Evolutionary conservation across 1,140 invertebrate genomes (phyloP).

Genomic region (Chymomyza costata): DNA sequence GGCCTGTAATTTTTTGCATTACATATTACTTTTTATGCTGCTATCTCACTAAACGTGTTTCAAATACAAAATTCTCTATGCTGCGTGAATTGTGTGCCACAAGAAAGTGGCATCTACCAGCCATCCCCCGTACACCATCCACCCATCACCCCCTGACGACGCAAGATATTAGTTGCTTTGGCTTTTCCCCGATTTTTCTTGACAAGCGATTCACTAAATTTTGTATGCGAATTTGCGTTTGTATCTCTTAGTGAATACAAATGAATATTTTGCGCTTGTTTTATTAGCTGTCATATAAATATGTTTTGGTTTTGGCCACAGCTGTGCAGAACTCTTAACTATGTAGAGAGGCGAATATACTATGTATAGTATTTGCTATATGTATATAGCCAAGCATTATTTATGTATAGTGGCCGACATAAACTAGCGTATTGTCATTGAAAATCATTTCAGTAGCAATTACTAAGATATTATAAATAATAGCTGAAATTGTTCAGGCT

Average conservation of each 20-base stretch:
- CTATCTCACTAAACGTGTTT: slow-evolving; percentile 64
- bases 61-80: slow-evolving; percentile 57
- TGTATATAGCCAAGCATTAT: too few relatives aligned
- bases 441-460: too few relatives aligned
- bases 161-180: neutral
- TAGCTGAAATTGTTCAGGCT: too few relatives aligned
- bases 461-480: too few relatives aligned
- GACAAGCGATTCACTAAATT: slow-evolving; percentile 14
- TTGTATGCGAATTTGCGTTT: slow-evolving; percentile 37
- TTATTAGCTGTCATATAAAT: slow-evolving; percentile 62
- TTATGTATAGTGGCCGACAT: too few relatives aligned
- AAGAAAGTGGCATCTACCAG: slow-evolving; percentile 2
- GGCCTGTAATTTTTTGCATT: slow-evolving; percentile 44
- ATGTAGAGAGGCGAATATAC: too few relatives aligned
- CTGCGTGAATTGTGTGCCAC: too few relatives aligned
- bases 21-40: slow-evolving; percentile 52
- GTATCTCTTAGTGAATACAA: slow-evolving; percentile 44
- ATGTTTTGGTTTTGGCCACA: too few relatives aligned
- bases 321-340: too few relatives aligned
- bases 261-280: slow-evolving; percentile 52
- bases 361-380: too few relatives aligned
- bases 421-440: too few relatives aligned
- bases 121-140: neutral
- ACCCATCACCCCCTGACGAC: neutral
- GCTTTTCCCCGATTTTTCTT: too few relatives aligned